Base-by-base conservation (phyloP, 2,888 invertebrate species). In the Osmoderma eremita region DNA sequence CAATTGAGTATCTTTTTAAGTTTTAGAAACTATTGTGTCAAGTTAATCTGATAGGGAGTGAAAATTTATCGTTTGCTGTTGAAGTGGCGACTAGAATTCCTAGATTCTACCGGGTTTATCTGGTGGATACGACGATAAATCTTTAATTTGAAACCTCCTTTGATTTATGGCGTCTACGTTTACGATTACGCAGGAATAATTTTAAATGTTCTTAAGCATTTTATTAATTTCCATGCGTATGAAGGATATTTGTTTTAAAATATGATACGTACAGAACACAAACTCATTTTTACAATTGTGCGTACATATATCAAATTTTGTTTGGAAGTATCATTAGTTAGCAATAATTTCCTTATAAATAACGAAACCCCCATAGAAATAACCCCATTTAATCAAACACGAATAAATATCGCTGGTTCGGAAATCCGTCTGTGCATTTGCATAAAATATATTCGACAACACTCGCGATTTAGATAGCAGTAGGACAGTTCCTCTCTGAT, bases 1-100 rank as follows among this genome's bases (percentile, higher is more conserved):
- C 80, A 78, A 79, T 79, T 76, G 80, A 80, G 80, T 78, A 81
- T 78, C 80, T 81, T 81, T 81, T 81, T 79, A 80, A 81, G 80
- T 81, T 81, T 80, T 78, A 76, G 79, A 79, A 81, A 82, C 81
- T 81, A 81, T 80, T 79, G 78, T 82, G 81, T 81, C 81, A 80
- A 75, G 78, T 78, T 79, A 79, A 81, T 81, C 81, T 78, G 81
- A 81, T 81, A 77, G 76, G 76, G 72, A 72, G 72, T 73, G 74
- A 74, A 63, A 63, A 63, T 63, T 63, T 63, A 63, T 30, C 30
- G 38, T 41, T 39, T 49, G 38, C 53, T 63, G 51, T 58, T 45
- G 58, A 58, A 58, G 58, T 58, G 58, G 58, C 58, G 58, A 58
- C 58, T 41, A 56, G 41, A 20, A 56, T 56, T 56, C 56, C 41